Evolutionary conservation across 2,113 vertebrate species (phyloP), one percentile per base, ranked within the genome.

Genomic region (Macroglossus sobrinus): DNA sequence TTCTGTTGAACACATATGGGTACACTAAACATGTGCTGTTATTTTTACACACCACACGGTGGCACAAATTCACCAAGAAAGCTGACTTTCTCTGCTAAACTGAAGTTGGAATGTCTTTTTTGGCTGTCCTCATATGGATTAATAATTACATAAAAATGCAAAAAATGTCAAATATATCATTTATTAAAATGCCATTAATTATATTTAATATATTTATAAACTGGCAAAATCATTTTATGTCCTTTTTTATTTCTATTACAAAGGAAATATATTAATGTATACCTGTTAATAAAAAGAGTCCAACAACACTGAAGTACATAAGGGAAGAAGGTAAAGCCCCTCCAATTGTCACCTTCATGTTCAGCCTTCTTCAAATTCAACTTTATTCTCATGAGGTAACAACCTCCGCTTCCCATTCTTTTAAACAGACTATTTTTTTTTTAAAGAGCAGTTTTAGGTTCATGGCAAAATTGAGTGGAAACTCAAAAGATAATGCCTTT

Each of bases 321-420:
- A 16, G 19, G 33, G n/a, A 35, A 57, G 35, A 45, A 61, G 47
- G 7, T 74, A 76, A 63, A 30, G 3, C 3, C 15, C 3, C 2
- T 35, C 40, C 55, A 79, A 61, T 5, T 1, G 30, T 38, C 19
- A 0, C 16, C 21, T 74, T 85, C 18, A 43, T 38, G 4, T 57
- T 21, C 2, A 45, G 0, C 0, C 14, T 1, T 7, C 4, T 24
- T 61, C 14, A 30, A 7, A 35, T n/a, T 68, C 12, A 75, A 26
- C 7, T 50, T 38, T 40, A 8, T 69, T 40, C 7, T 45, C n/a
- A 61, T 38, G 8, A 18, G 11, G 28, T 12, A 63, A 57, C 53
- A 72, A 33, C 2, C 50, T 35, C 63, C 7, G 22, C 22, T 3
- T 10, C 1, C 5, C 13, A 2, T 1, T 15, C 35, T n/a, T 33